Evolutionary conservation across 2,113 vertebrate genomes (phyloP), one percentile per base, ranked within the genome.

Genomic region (Hystrix brachyura): DNA sequence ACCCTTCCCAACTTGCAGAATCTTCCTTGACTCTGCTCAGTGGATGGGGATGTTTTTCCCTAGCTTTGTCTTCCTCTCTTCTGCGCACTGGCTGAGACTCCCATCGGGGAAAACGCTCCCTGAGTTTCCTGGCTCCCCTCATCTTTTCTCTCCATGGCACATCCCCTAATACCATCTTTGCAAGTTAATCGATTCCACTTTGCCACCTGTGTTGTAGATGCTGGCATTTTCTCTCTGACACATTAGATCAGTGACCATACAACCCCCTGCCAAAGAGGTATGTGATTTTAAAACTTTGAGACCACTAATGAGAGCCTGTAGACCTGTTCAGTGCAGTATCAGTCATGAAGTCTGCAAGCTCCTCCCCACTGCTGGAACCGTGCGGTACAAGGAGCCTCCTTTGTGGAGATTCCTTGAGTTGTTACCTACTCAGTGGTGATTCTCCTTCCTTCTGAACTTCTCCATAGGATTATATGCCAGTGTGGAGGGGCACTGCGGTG

Each of bases 391-490:
- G 60, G 17, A 38, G 1, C 14, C 43, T 76, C 55, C 55, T 94
- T 48, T 46, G n/a, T 65, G 65, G 82, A 55, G 5, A 55, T 64
- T 74, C 27, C 59, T 90, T 67, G 69, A 32, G 59, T 71, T 80
- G 93, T 81, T 87, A 92, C 88, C 91, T 21, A 91, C 85, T 80
- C 19, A 46, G 1, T 25, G 14, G 6, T 83, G 55, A 83, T 57
- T 17, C 14, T 87, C 32, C 94, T 88, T 46, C 17, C 38, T 87
- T 71, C 69, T 82, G 94, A 87, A 65, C 13, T 89, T 87, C 59
- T 94, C 62, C 51, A 3, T 94, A 80, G 82, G 27, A 71, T 69
- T 65, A 48, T 17, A 8, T 57, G 57, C 72, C 55, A 43, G 15
- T 34, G 11, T 29, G 34, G n/a, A 55, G 29, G 65, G 46, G 14